A percentile compares a stretch with the other conserved stretches of the same genome.
Evolutionary conservation across 1,140 invertebrate genomes (phyloP).

Genomic region (Araneus ventricosus): DNA sequence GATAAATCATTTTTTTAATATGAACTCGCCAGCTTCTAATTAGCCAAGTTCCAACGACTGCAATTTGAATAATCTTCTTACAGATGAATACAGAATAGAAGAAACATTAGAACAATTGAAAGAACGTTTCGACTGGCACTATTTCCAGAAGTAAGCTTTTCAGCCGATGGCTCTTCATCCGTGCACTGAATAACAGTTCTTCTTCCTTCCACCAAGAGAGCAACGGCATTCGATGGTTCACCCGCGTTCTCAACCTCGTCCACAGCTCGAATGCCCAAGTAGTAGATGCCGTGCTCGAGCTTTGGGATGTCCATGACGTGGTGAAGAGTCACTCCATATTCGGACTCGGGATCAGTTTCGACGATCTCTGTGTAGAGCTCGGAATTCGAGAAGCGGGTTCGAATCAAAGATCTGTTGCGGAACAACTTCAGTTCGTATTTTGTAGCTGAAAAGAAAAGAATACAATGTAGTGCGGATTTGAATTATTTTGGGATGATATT

Average conservation of each 20-base stretch:
- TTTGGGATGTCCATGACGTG: constrained; percentile 80
- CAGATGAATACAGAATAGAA: background rate
- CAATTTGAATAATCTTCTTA: too few relatives aligned
- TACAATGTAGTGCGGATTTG: too few relatives aligned
- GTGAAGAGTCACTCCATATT: constrained; percentile 77
- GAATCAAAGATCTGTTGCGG: constrained; percentile 11
- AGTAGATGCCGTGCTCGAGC: constrained; percentile 78
- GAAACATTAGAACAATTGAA: background rate
- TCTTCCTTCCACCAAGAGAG: background rate
- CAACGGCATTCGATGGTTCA: constrained; percentile 83
- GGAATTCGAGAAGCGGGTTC: constrained; percentile 46
- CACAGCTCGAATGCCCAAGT: constrained; percentile 82
- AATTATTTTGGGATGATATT: too few relatives aligned
- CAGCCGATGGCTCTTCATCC: background rate
- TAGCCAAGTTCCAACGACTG: too few relatives aligned
- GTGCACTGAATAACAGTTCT: background rate
- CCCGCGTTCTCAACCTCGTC: constrained; percentile 80
- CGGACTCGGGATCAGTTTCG: constrained; percentile 57
- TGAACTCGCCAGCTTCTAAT: too few relatives aligned
- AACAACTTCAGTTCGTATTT: constrained; percentile 59
- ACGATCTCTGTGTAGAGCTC: constrained; percentile 75
- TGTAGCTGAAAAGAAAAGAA: constrained; percentile 50
- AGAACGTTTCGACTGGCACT: too few relatives aligned
- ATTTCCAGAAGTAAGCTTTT: background rate
- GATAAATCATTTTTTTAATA: too few relatives aligned